Conservation (phyloP, 2,888 invertebrate genomes). For the Xanthorhoe spadicearia region DNA sequence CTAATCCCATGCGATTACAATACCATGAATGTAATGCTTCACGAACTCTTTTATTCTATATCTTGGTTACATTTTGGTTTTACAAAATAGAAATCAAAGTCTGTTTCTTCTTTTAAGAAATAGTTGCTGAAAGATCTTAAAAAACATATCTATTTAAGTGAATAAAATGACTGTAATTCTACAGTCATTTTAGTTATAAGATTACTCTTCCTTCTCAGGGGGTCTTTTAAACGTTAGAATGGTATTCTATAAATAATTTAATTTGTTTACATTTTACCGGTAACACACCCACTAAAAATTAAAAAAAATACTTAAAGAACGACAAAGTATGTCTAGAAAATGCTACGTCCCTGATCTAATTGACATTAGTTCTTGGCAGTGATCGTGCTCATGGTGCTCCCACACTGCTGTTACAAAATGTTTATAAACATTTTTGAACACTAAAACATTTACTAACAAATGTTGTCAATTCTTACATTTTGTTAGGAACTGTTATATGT, state of each 20-base stretch:
- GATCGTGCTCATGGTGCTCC: too few species aligned
- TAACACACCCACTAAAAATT: not conserved
- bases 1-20: constrained; percentile 78
- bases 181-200: too few species aligned
- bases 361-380: constrained; percentile 19
- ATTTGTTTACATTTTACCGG: not conserved
- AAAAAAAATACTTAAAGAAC: not conserved
- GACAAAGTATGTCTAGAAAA: not conserved
- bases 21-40: constrained; percentile 59
- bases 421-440: too few species aligned
- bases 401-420: too few species aligned
- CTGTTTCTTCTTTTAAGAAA: too few species aligned
- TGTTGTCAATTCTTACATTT: too few species aligned
- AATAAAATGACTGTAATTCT: too few species aligned
- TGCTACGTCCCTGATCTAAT: constrained; percentile 5
- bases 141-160: too few species aligned
- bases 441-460: too few species aligned
- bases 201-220: too few species aligned
- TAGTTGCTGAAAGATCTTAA: too few species aligned
- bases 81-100: not conserved
- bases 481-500: too few species aligned
- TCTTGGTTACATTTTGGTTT: constrained; percentile 67
- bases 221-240: not conserved
- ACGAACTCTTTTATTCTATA: constrained; percentile 68
- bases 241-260: not conserved